A percentile compares a stretch with the other conserved stretches of the same genome.
phyloP scores from a whole-genome alignment of 2,113 vertebrate genomes.

The Thalassarche chlororhynchos region DNA sequence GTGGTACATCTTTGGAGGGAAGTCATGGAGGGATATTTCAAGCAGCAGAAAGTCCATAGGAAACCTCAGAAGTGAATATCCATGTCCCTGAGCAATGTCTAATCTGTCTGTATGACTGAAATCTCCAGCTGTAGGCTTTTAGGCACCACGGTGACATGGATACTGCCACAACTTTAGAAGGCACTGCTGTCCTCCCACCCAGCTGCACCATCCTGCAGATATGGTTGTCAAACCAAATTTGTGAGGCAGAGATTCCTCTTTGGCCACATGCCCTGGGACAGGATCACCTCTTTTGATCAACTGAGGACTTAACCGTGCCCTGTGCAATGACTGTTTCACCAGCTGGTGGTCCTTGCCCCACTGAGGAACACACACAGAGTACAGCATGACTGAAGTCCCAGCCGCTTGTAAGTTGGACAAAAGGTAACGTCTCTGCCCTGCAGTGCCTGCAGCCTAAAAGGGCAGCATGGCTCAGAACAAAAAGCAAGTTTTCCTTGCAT shows the following conservation, averaged over 20 bases:
- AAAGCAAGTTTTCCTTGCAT: not conserved
- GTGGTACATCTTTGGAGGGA: not conserved
- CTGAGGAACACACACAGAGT: not conserved
- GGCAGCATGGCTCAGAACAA: not conserved
- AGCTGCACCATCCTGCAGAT: not conserved
- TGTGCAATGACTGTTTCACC: not conserved
- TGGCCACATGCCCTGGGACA: not conserved
- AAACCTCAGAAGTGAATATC: not conserved
- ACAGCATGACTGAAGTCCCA: not conserved
- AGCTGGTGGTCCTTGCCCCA: not conserved
- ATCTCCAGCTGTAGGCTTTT: not conserved
- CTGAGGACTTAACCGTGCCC: not conserved
- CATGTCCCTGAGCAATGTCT: not conserved
- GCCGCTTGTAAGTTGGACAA: not conserved
- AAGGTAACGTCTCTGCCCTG: not conserved
- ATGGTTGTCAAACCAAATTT: not conserved
- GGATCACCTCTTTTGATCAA: not conserved
- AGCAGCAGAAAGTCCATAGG: not conserved
- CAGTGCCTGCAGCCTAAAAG: not conserved
- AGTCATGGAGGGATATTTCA: not conserved
- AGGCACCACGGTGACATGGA: not conserved
- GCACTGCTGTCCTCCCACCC: not conserved
- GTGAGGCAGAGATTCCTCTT: not conserved
- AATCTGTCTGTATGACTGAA: not conserved
- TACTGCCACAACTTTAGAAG: not conserved